Evolutionary conservation across 2,113 vertebrate genomes (phyloP).

Genomic region (Mesoclemmys tuberculata): DNA sequence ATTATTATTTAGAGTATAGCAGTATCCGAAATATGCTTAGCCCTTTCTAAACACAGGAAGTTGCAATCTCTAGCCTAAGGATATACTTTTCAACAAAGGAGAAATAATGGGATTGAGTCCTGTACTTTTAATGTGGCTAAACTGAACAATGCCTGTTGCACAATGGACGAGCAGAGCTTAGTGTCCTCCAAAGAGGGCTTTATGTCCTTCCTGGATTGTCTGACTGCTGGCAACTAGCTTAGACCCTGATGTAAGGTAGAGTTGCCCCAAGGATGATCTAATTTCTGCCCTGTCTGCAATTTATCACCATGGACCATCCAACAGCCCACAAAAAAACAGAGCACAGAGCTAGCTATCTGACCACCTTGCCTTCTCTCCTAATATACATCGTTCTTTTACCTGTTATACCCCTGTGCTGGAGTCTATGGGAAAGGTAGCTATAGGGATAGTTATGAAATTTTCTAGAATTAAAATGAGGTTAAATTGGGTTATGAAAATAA

Average conservation of each 20-base stretch:
- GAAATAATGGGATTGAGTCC: background rate
- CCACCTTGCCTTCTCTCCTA: fast-evolving
- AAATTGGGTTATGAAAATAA: background rate
- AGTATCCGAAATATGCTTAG: background rate
- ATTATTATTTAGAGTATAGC: background rate
- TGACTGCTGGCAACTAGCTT: background rate
- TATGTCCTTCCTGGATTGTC: background rate
- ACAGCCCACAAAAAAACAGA: background rate
- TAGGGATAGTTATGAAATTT: background rate
- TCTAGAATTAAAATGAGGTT: background rate
- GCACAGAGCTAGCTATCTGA: background rate
- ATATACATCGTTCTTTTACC: background rate
- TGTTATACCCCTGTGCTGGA: background rate
- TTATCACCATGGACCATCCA: fast-evolving
- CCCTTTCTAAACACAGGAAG: background rate
- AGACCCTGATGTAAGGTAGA: background rate
- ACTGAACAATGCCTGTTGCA: background rate
- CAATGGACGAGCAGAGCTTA: background rate
- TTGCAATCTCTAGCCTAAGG: background rate
- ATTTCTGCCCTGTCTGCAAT: background rate
- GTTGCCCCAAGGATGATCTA: background rate
- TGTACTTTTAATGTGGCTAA: background rate
- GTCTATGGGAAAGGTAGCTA: background rate
- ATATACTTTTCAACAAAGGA: background rate
- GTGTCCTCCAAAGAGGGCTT: background rate